Evolutionary conservation across 2,797 vertebrate genomes (phyloP), one percentile per base, ranked within the genome.

Genomic region (Sparidentex hasta): DNA sequence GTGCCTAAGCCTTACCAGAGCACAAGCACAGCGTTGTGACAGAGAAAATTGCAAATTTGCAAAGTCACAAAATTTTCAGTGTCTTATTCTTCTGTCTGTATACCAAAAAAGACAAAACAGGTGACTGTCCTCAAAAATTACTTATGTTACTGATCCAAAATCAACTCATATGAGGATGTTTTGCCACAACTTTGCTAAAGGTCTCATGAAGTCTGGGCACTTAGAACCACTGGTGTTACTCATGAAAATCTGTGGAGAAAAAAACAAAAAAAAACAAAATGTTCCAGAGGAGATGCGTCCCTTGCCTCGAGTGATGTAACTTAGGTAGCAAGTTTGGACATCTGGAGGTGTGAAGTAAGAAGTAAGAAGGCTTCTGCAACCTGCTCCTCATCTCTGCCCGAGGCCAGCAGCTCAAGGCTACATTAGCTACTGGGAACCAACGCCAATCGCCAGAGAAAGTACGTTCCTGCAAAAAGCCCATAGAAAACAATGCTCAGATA

Each of bases 131-230:
- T 52, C 13, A 21, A 59, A 61, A 44, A 13, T 65, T 33, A 70
- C 80, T 55, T 50, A 82, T 17, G 21, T 44, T 7, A 5, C 63
- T 52, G 51, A 11, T 63, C 43, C 23, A 43, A 6, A 77, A 47
- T 55, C 50, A 43, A 43, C 29, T 47, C 23, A 41, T 41, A 2
- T 14, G 16, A 20, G 2, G 7, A 25, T 17, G 11, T 41, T 1
- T 5, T 23, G 7, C 47, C 18, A 21, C 29, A 7, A 7, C 4
- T 57, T 20, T 23, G 2, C 13, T 57, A 13, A 64, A 18, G 41
- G 12, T 43, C 3, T 56, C 27, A n/a, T 70, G 1, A n/a, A 9
- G 7, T 25, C 9, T 7, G 20, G 11, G 25, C 43, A 57, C 20
- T 20, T 14, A 13, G 8, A 46, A 18, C 5, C 1, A 4, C 13